phyloP scores from a whole-genome alignment of 92 coral and sea anemone genomes.

The Epizoanthus illoricatus region DNA sequence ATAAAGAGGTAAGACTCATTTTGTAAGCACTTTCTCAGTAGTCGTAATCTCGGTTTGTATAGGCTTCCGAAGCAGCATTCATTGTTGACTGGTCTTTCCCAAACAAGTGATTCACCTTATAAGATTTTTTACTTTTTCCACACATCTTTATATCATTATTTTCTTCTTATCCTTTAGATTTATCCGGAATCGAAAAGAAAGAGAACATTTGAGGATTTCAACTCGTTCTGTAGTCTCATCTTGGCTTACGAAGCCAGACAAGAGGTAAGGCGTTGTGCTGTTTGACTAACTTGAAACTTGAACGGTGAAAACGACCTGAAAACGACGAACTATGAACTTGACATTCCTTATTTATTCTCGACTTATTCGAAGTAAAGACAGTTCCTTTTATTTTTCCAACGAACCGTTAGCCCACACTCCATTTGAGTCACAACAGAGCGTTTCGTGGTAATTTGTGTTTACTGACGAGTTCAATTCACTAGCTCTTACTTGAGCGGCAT shows the following conservation, averaged over 20 bases:
- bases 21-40: neutral
- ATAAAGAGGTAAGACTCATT: conserved; percentile 59
- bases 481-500: conserved; percentile 2
- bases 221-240: conserved; percentile 97
- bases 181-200: conserved; percentile 89
- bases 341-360: conserved; percentile 2
- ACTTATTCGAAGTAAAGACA: neutral
- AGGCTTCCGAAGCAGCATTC: conserved; percentile 34
- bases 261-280: conserved; percentile 68
- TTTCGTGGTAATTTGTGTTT: conserved; percentile 28
- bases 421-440: neutral
- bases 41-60: conserved; percentile 34
- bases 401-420: neutral
- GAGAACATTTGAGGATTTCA: conserved; percentile 93
- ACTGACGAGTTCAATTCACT: conserved; percentile 27
- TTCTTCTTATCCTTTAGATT: conserved; percentile 52
- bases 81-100: conserved; percentile 45
- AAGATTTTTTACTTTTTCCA: neutral
- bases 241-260: conserved; percentile 97
- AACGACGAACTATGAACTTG: conserved; percentile 6
- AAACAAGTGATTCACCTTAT: conserved; percentile 21
- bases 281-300: conserved; percentile 28
- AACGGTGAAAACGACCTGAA: conserved; percentile 26
- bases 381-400: neutral
- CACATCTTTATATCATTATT: neutral